Conservation (phyloP, 2,113 vertebrate species). For the Ciconia stormi region DNA sequence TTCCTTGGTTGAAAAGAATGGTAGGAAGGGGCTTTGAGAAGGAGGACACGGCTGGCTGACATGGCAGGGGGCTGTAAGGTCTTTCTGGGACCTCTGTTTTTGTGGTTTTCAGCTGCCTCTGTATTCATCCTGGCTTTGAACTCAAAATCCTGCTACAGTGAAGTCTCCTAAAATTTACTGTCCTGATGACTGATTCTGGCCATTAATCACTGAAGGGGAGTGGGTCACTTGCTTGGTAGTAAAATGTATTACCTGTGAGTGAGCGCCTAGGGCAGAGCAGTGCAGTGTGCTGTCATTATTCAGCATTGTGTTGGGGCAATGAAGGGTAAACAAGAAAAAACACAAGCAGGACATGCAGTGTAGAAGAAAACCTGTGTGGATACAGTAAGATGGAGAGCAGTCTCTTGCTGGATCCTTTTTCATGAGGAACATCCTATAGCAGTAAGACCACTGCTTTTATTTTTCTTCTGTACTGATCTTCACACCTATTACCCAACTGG, state of each 20-base stretch:
- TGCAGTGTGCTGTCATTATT: accelerated
- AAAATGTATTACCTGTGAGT: neutral
- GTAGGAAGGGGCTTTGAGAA: neutral
- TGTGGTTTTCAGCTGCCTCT: neutral
- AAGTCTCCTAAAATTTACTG: neutral
- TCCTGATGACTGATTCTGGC: neutral
- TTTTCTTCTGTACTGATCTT: neutral
- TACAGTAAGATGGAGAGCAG: neutral
- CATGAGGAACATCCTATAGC: neutral
- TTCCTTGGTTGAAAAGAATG: accelerated
- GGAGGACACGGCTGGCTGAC: accelerated
- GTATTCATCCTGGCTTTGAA: neutral
- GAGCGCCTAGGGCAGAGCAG: neutral
- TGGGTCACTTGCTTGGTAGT: neutral
- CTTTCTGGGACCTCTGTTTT: neutral
- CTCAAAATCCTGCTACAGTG: neutral
- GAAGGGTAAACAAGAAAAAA: neutral
- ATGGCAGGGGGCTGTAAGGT: neutral
- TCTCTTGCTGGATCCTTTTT: neutral
- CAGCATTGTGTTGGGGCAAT: neutral
- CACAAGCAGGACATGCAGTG: accelerated
- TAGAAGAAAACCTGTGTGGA: neutral
- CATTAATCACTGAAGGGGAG: neutral
- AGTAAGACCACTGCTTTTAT: neutral
- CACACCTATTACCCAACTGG: accelerated